A percentile compares a stretch with the other conserved stretches of the same genome.
These are phyloP conservation scores for Drosophila pachea DNA, from an alignment of 1,140 invertebrate species.

Conservation along the genomic window DNA sequence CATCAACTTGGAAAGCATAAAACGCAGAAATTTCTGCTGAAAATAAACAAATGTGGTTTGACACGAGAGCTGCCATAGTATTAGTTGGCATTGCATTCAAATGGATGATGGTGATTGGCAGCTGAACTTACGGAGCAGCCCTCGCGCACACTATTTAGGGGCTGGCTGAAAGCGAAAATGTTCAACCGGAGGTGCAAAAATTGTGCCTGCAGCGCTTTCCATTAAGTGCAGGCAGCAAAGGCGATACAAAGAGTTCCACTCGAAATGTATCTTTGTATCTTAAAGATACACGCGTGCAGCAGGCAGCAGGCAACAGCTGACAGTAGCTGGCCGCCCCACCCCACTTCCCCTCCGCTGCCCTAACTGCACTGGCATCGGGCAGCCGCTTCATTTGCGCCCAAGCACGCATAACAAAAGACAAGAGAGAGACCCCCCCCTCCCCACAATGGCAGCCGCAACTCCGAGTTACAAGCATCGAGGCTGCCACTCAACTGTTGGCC, in stretches of 20 bases:
- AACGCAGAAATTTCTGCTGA: slow-evolving; percentile 50
- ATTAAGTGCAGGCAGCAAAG: slow-evolving; percentile 56
- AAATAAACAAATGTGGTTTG: slow-evolving; percentile 59
- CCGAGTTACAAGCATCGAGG: slow-evolving; percentile 47
- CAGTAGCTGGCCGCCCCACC: slow-evolving; percentile 25
- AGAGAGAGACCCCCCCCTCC: slow-evolving; percentile 48
- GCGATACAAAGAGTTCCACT: neutral
- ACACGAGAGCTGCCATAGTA: neutral
- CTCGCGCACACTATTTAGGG: slow-evolving; percentile 1
- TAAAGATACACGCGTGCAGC: slow-evolving; percentile 61
- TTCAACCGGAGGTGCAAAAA: slow-evolving; percentile 62
- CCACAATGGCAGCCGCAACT: slow-evolving; percentile 36
- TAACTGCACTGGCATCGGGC: slow-evolving; percentile 23
- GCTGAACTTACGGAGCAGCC: neutral
- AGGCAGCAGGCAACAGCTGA: slow-evolving; percentile 63
- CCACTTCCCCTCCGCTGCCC: neutral
- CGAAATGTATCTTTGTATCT: slow-evolving; percentile 55
- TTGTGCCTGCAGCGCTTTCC: slow-evolving; percentile 61
- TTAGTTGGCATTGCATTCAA: too few species aligned
- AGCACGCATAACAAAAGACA: slow-evolving; percentile 73
- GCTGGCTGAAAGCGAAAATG: slow-evolving; percentile 63
- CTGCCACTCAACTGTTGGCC: slow-evolving; percentile 61
- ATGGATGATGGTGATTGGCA: neutral
- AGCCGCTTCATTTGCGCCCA: slow-evolving; percentile 71
- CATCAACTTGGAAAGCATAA: slow-evolving; percentile 23